A percentile compares a stretch with the other conserved stretches of the same genome.
These are phyloP conservation scores for Hormiphora californensis DNA, from an alignment of 37 sponge, comb jelly and placozoan genomes.

Conservation along the genomic window DNA sequence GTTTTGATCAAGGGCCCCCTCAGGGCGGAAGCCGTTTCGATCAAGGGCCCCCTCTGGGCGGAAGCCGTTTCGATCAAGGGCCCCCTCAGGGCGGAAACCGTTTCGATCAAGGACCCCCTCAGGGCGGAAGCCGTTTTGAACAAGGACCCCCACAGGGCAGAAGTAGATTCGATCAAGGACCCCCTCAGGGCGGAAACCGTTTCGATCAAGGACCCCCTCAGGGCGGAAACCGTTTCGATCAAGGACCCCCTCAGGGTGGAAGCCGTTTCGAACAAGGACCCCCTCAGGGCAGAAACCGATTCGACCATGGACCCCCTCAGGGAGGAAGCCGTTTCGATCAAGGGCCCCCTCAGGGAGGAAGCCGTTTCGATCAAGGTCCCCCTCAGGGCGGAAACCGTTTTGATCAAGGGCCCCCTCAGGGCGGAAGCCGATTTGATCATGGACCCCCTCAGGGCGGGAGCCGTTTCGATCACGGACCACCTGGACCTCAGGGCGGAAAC, in stretches of 20 bases:
- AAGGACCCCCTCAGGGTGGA: not conserved
- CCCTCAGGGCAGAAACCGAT: not conserved
- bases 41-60: too few species aligned
- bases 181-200: too few species aligned
- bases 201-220: too few species aligned
- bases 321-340: not conserved
- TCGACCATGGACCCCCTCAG: not conserved
- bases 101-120: too few species aligned
- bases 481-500: too few species aligned
- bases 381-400: not conserved
- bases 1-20: too few species aligned
- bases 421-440: conserved; percentile 30
- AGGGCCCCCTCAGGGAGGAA: conserved; percentile 18
- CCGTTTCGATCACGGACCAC: conserved; percentile 38
- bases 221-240: not conserved
- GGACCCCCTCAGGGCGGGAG: not conserved
- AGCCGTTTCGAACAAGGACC: conserved; percentile 51
- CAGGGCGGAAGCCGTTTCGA: too few species aligned
- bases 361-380: conserved; percentile 40
- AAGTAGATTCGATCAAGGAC: too few species aligned
- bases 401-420: conserved; percentile 5
- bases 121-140: too few species aligned
- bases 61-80: too few species aligned
- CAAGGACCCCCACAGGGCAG: too few species aligned
- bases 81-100: too few species aligned